These are phyloP conservation scores for Enteromius paludinosus DNA, from an alignment of 2,797 vertebrate genomes.

Conservation along the genomic window DNA sequence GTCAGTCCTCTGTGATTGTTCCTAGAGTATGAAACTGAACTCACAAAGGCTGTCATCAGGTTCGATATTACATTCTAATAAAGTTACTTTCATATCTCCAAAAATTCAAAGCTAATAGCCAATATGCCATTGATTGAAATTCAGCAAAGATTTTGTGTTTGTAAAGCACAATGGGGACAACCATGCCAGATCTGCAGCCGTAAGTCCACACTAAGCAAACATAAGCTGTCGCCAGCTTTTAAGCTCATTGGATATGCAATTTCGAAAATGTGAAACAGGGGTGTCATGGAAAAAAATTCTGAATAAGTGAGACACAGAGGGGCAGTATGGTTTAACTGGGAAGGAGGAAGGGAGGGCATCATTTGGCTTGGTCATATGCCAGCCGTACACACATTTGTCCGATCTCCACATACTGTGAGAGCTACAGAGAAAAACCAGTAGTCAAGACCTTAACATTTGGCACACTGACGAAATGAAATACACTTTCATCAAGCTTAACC, in stretches of 20 bases:
- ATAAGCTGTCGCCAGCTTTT: background rate
- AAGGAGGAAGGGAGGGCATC: conserved; percentile 40
- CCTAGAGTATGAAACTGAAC: conserved; percentile 4
- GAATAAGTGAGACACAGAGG: conserved; percentile 40
- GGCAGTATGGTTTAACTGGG: conserved; percentile 41
- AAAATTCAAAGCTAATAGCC: background rate
- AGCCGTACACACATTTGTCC: conserved; percentile 38
- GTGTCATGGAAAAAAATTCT: conserved; percentile 13
- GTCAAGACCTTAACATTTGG: background rate
- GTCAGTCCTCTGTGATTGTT: conserved; percentile 21
- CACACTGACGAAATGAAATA: background rate
- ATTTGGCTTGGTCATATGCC: conserved; percentile 55
- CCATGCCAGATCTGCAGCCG: background rate
- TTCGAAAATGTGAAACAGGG: conserved; percentile 5
- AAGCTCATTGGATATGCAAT: conserved; percentile 28
- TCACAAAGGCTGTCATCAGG: background rate
- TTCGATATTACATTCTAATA: conserved; percentile 1
- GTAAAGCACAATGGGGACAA: background rate
- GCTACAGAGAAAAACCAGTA: background rate
- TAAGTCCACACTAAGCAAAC: background rate
- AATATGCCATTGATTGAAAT: background rate
- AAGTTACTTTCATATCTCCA: background rate
- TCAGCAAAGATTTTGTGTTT: background rate
- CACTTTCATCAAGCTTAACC: background rate
- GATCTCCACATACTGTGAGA: conserved; percentile 26